Conservation (phyloP, 2,797 vertebrate species). For the Orestias chungarensis region DNA sequence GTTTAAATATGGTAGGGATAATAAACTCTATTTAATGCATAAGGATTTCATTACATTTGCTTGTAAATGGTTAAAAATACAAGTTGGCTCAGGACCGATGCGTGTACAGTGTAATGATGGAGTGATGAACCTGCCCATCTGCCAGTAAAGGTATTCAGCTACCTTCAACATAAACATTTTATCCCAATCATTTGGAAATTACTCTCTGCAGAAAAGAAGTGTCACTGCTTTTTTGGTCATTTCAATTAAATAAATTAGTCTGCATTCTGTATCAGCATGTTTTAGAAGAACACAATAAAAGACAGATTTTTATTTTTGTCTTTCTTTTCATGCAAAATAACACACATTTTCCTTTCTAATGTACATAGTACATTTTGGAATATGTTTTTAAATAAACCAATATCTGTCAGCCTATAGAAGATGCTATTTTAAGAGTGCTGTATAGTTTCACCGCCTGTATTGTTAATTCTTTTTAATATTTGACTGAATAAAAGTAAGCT, state of each 20-base stretch:
- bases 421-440: no score
- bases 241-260: background rate
- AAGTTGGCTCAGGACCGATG: background rate
- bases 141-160: background rate
- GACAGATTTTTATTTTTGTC: no score
- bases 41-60: background rate
- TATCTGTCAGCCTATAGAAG: no score
- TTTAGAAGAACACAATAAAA: background rate
- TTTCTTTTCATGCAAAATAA: no score
- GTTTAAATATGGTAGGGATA: accelerated
- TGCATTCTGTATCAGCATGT: background rate
- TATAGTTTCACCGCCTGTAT: no score
- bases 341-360: no score
- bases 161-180: background rate
- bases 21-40: background rate
- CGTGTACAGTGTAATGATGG: background rate
- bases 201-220: background rate
- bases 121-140: background rate
- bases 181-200: background rate
- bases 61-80: background rate
- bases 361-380: no score
- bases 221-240: background rate
- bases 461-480: no score
- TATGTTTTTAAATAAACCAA: no score
- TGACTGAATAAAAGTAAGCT: no score